Percentiles rank a stretch among this genome's conserved stretches.
Evolutionary conservation across 2,888 invertebrate species (phyloP).

Genomic region (Helleia helle): DNA sequence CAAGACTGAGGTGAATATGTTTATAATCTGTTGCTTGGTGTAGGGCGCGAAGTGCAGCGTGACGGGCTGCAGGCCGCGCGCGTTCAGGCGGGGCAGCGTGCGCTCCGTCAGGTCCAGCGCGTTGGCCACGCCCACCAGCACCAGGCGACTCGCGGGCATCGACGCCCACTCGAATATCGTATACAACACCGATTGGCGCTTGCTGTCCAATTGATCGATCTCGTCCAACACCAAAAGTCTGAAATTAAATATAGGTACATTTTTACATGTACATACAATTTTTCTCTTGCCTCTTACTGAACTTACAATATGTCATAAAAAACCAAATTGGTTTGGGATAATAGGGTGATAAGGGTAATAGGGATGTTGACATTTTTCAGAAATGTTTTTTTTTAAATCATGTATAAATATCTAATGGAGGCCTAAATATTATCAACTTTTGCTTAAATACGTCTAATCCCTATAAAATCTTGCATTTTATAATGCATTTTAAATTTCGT

Average conservation of each 20-base stretch:
- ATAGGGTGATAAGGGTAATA: no score
- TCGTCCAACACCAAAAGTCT: conserved; percentile 93
- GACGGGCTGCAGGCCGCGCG: conserved; percentile 80
- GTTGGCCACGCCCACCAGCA: conserved; percentile 95
- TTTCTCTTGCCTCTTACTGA: no score
- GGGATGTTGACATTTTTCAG: no score
- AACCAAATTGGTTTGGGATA: no score
- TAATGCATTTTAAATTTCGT: no score
- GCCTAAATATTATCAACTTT: no score
- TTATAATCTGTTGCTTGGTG: conserved; percentile 88
- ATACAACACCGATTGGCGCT: conserved; percentile 89
- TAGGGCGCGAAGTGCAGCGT: conserved; percentile 95
- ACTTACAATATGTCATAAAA: no score
- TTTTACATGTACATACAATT: no score
- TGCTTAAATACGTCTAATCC: no score
- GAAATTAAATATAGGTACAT: conserved; percentile 34
- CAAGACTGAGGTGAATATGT: conserved; percentile 87
- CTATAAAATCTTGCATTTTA: no score
- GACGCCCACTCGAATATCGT: conserved; percentile 96
- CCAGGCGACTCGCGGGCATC: conserved; percentile 76
- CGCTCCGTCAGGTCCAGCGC: conserved; percentile 95
- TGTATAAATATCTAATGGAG: no score
- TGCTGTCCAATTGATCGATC: conserved; percentile 92
- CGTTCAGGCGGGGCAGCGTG: conserved; percentile 88
- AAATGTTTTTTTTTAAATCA: no score